Conservation (phyloP, 2,888 invertebrate genomes). For the Mesorhabditis sp. region DNA sequence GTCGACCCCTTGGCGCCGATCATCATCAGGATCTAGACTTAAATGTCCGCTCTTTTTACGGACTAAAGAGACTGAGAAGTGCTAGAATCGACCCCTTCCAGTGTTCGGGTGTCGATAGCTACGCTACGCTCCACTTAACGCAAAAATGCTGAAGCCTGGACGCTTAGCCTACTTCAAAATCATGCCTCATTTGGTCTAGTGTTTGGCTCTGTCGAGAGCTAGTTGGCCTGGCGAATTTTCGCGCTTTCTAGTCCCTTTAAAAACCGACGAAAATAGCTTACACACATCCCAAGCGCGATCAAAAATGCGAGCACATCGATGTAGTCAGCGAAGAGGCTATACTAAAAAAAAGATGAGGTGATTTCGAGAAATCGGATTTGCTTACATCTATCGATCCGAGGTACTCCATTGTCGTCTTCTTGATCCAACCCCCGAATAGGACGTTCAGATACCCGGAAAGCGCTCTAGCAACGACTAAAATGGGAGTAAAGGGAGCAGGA, state of each 20-base stretch:
- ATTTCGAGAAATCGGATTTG: not conserved
- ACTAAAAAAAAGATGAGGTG: constrained; percentile 12
- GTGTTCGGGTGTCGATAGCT: no score
- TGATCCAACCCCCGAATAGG: constrained; percentile 25
- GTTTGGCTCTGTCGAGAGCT: no score
- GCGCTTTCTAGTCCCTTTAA: no score
- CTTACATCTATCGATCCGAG: constrained; percentile 19
- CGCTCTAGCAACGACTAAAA: constrained; percentile 59
- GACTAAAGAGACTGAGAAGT: no score
- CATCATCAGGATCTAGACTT: constrained; percentile 56
- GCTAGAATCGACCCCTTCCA: no score
- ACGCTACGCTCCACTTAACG: no score
- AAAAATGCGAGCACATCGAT: constrained; percentile 28
- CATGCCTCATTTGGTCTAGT: no score
- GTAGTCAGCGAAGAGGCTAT: constrained; percentile 26
- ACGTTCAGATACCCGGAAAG: constrained; percentile 61
- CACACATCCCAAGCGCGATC: constrained; percentile 17
- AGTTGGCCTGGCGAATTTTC: no score
- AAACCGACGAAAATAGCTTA: not conserved
- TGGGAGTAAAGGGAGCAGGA: not conserved
- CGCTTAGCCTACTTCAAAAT: no score
- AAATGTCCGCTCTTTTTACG: not conserved
- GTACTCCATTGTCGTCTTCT: constrained; percentile 15
- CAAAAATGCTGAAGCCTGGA: no score
- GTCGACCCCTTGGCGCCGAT: constrained; percentile 71